These are phyloP conservation scores for Phragmatobia fuliginosa DNA, from an alignment of 2,888 invertebrate genomes.

Conservation along the genomic window DNA sequence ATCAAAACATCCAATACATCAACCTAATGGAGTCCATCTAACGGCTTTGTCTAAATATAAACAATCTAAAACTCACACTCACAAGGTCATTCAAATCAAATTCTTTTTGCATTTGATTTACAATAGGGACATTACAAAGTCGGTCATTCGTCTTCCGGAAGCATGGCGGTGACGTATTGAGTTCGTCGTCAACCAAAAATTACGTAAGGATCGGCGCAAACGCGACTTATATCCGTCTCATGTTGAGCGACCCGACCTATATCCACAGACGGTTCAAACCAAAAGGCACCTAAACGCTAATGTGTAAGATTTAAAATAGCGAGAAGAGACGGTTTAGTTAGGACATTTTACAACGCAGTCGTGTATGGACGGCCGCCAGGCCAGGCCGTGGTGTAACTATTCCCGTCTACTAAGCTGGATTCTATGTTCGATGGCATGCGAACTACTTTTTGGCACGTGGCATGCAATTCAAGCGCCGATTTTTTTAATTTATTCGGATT, in stretches of 20 bases:
- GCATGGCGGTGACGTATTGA: constrained; percentile 79
- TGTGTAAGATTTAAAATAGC: constrained; percentile 70
- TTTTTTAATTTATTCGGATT: constrained; percentile 46
- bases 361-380: constrained; percentile 82
- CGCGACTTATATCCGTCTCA: constrained; percentile 79
- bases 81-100: constrained; percentile 68
- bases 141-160: constrained; percentile 79
- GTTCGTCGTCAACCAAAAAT: constrained; percentile 81
- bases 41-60: constrained; percentile 59
- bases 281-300: constrained; percentile 66
- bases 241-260: constrained; percentile 57
- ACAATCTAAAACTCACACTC: constrained; percentile 44
- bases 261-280: constrained; percentile 52
- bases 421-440: constrained; percentile 72
- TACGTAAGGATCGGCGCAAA: constrained; percentile 82
- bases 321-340: constrained; percentile 61
- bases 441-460: constrained; percentile 73
- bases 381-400: constrained; percentile 84
- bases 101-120: constrained; percentile 61
- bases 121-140: constrained; percentile 63
- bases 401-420: constrained; percentile 82
- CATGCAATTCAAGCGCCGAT: constrained; percentile 72
- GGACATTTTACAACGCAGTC: constrained; percentile 61
- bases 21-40: constrained; percentile 56
- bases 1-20: constrained; percentile 57